Percentiles rank a stretch among this genome's conserved stretches.
These are phyloP conservation scores for Halichondria panicea DNA, from an alignment of 37 sponge, comb jelly and placozoan species.

Conservation along the genomic window DNA sequence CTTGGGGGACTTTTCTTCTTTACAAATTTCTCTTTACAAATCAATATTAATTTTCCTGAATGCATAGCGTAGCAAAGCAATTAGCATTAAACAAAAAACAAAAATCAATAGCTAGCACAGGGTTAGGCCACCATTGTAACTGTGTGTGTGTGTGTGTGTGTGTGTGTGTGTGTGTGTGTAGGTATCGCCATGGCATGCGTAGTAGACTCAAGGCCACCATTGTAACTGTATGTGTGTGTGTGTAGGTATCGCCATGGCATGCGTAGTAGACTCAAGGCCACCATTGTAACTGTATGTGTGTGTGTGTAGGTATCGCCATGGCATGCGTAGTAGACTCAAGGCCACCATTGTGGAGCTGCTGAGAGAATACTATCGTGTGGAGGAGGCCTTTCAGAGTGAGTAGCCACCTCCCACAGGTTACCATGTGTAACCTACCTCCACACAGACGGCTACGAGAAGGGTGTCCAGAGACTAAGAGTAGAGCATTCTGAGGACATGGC, in stretches of 20 bases:
- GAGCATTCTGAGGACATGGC: constrained; percentile 63
- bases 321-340: constrained; percentile 74
- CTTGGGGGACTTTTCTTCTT: no score
- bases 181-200: not conserved
- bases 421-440: not conserved
- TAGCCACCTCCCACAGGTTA: no score
- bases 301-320: constrained; percentile 63
- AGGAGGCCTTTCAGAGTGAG: constrained; percentile 66
- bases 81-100: no score
- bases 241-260: constrained; percentile 76
- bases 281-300: no score
- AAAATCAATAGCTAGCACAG: no score
- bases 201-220: no score
- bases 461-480: constrained; percentile 45
- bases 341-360: constrained; percentile 75
- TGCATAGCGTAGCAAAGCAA: no score
- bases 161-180: constrained; percentile 21
- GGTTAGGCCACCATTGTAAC: no score
- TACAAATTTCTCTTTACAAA: no score
- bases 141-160: constrained; percentile 1
- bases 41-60: no score
- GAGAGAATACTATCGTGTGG: constrained; percentile 77
- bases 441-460: constrained; percentile 74
- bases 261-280: no score
- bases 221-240: constrained; percentile 3